Conservation (phyloP, 1,140 invertebrate genomes). For the Manduca sexta region DNA sequence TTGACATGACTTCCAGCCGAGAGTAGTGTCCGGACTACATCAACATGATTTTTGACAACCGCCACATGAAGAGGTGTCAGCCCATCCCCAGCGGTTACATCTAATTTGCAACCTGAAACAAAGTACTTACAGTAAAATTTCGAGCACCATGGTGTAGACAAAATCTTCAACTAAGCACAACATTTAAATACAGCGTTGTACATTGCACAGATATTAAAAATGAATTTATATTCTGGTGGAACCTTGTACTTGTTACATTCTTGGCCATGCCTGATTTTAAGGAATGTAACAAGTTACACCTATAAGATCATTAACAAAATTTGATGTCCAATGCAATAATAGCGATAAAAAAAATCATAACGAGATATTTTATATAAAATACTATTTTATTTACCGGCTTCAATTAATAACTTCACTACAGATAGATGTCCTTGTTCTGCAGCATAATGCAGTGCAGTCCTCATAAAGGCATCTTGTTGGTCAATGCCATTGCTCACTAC, state of each 20-base stretch:
- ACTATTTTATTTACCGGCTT: constrained; percentile 40
- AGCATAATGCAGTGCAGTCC: constrained; percentile 63
- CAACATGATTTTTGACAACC: constrained; percentile 45
- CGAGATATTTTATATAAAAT: not conserved
- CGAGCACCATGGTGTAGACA: too few relatives aligned
- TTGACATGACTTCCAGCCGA: constrained; percentile 51
- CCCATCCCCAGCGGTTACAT: constrained; percentile 49
- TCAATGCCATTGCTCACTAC: constrained; percentile 49
- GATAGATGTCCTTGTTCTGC: constrained; percentile 47
- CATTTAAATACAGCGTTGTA: too few relatives aligned
- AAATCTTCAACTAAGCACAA: too few relatives aligned
- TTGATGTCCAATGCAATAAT: too few relatives aligned
- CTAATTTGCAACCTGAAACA: constrained; percentile 54
- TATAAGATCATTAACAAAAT: too few relatives aligned
- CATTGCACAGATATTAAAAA: too few relatives aligned
- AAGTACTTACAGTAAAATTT: constrained; percentile 6
- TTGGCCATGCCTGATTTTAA: too few relatives aligned
- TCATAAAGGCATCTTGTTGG: constrained; percentile 63
- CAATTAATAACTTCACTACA: constrained; percentile 45
- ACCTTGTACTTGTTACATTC: too few relatives aligned
- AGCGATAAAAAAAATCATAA: too few relatives aligned
- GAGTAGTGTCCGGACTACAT: constrained; percentile 42
- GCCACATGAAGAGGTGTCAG: constrained; percentile 57
- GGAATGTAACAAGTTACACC: too few relatives aligned
- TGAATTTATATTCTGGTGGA: too few relatives aligned